Conservation (phyloP, 2,113 vertebrate genomes). For the human (Homo sapiens) region GRCh38 chr1:106630001-106630500, state of each 20-base stretch:
- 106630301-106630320: not conserved
- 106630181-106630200: slow-evolving; percentile 34
- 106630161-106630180: slow-evolving; percentile 24
- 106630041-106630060: slow-evolving; percentile 64
- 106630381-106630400: not conserved
- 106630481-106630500: not conserved
- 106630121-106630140: slow-evolving; percentile 25
- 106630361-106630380: not conserved
- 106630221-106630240: not conserved
- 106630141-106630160: not conserved
- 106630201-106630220: not conserved
- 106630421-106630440: not conserved
- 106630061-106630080: slow-evolving; percentile 60
- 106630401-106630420: not conserved
- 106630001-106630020: slow-evolving; percentile 57
- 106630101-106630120: slow-evolving; percentile 61
- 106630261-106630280: not conserved
- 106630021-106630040: slow-evolving; percentile 58
- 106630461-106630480: not conserved
- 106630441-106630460: not conserved
- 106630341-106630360: not conserved
- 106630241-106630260: slow-evolving; percentile 24
- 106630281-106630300: not conserved
- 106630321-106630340: not conserved
- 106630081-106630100: slow-evolving; percentile 59